Evolutionary conservation across 2,888 invertebrate species (phyloP), one percentile per base, ranked within the genome.

Genomic region (Chloromyia formosa): DNA sequence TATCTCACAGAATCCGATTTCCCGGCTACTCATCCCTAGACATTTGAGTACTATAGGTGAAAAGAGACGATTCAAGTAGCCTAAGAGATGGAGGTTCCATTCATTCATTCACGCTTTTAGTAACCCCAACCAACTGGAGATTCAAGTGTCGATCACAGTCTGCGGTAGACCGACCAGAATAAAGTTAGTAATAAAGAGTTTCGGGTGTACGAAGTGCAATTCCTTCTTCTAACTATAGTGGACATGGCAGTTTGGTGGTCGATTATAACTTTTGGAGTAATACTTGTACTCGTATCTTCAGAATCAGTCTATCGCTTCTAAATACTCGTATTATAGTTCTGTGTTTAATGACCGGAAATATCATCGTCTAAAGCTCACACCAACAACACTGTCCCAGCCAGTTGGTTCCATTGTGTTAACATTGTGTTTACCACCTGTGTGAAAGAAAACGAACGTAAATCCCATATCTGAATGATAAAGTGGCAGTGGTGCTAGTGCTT

Each of bases 101-200:
- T n/a, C 62, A 62, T 62, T 62, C 66, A 49, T 49, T 49, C 49
- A 14, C 10, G 27, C 27, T 35, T 35, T 35, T 35, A 35, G 27
- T 45, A 66, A 20, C 45, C 45, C 12, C 66, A 49, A 66, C 40
- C 20, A 18, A 22, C 22, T 22, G 12, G 49, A 66, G 16, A 35
- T 10, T 14, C 27, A 16, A 49, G 14, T 49, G 20, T 7, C 20
- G 66, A 66, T 66, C 49, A 35, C 27, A 66, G 66, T 66, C 66
- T 66, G 66, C 49, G 16, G 18, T 18, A 58, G 58, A 20, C 54
- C 9, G 56, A 69, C 40, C 71, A 23, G 56, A 71, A 40, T 40
- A 58, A 53, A 5, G 69, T 20, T 45, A 12, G 49, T 49, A n/a
- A 7, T 12, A 12, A n/a, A 12, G 14, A 3, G 16, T 12, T 49